Evolutionary conservation across 2,888 invertebrate species (phyloP).

Genomic region (Saturnia pavonia): DNA sequence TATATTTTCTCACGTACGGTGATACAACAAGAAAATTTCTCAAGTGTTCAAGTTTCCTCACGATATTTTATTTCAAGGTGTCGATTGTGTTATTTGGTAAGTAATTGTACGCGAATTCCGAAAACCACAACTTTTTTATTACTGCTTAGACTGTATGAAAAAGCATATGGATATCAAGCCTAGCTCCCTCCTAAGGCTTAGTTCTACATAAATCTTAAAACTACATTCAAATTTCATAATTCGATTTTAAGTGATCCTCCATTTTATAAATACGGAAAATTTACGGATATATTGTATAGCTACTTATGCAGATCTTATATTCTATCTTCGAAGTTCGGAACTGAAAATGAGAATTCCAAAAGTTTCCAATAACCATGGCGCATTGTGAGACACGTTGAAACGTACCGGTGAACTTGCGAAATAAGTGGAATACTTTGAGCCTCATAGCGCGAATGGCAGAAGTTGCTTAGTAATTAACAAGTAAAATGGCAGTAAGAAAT

Average conservation of each 20-base stretch:
- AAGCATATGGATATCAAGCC: too few relatives aligned
- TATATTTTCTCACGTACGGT: too few relatives aligned
- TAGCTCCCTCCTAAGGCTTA: too few relatives aligned
- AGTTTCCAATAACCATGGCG: constrained; percentile 33
- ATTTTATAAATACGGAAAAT: neutral
- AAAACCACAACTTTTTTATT: too few relatives aligned
- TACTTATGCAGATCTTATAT: neutral
- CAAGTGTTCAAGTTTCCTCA: too few relatives aligned
- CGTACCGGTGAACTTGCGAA: constrained; percentile 12
- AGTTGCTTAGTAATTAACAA: constrained; percentile 38
- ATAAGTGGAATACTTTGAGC: neutral
- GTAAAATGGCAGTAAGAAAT: neutral
- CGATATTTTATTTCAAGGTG: too few relatives aligned
- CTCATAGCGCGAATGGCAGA: constrained; percentile 37
- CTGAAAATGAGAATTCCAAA: constrained; percentile 35
- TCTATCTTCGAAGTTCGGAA: constrained; percentile 23
- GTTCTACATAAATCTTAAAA: neutral
- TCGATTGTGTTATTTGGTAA: too few relatives aligned
- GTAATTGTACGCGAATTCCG: too few relatives aligned
- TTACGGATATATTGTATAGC: neutral
- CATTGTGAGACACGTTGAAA: constrained; percentile 8
- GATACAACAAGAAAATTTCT: too few relatives aligned
- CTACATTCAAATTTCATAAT: neutral
- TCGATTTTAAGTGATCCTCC: neutral
- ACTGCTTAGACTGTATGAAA: too few relatives aligned